phyloP scores from a whole-genome alignment of 2,888 invertebrate species.

The Oxyteleia sp. region DNA sequence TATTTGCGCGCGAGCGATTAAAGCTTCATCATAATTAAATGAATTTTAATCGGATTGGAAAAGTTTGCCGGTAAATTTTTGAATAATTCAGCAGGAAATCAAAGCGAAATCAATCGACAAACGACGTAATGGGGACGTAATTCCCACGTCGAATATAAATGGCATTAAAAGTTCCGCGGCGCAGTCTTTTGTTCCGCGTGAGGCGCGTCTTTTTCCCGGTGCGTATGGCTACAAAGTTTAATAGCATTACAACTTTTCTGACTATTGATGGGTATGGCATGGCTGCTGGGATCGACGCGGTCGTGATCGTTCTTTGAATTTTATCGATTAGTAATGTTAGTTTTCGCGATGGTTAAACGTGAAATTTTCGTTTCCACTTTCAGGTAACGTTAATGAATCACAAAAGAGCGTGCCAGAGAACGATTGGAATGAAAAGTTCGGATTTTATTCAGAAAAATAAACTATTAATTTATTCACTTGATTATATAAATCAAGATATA shows the following conservation, averaged over 20 bases:
- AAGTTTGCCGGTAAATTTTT: constrained; percentile 22
- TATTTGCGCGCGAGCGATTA: background rate
- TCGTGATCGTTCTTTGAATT: background rate
- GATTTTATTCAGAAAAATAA: no score
- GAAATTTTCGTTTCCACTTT: no score
- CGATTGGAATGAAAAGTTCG: no score
- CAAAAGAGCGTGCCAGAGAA: no score
- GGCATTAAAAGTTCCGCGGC: constrained; percentile 43
- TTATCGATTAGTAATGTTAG: background rate
- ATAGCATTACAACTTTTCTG: constrained; percentile 52
- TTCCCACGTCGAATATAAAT: constrained; percentile 47
- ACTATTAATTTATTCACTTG: no score
- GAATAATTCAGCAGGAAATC: constrained; percentile 27
- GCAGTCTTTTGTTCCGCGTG: constrained; percentile 23
- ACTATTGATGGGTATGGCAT: constrained; percentile 17
- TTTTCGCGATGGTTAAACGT: no score
- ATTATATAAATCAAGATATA: no score
- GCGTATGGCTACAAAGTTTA: constrained; percentile 46
- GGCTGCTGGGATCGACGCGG: background rate
- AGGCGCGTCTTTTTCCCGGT: constrained; percentile 4
- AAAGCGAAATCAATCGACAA: constrained; percentile 32
- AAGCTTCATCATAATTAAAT: constrained; percentile 2
- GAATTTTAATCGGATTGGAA: constrained; percentile 26
- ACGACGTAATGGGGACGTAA: constrained; percentile 29
- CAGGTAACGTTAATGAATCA: no score